Evolutionary conservation across 1,140 invertebrate genomes (phyloP), one percentile per base, ranked within the genome.

Genomic region (Drosophila gunungcola): DNA sequence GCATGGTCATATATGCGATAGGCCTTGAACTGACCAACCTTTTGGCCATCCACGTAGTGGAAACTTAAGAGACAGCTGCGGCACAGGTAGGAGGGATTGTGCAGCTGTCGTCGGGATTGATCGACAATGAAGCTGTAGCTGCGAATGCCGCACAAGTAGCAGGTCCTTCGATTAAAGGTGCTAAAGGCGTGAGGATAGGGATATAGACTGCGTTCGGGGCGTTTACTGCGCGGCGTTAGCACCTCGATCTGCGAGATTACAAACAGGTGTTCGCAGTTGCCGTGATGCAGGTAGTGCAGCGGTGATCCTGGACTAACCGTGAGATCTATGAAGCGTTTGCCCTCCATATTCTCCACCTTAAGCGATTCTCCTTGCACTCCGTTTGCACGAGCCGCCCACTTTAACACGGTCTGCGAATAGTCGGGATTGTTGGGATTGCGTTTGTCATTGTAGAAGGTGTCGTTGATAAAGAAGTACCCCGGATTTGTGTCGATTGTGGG

Each of bases 231-330:
- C 1, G 11, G 81, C 54, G 92, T 89, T 25, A 95, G 48, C 0
- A 96, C 91, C 54, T 95, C 95, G 9, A 93, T 93, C 91, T 97
- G 96, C 9, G 94, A 95, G 76, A 98, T 96, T 1, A 95, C 93
- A 80, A 98, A 94, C 1, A 98, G 83, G 92, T 98, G 97, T 92
- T 98, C 97, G 93, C 97, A 98, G 79, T 95, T 94, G n/a, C 97
- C 97, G 92, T 97, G 96, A 93, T 98, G 97, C 34, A 96, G 93
- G 93, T 97, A 98, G 4, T 97, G 94, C 73, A 94, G 92, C 1
- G 97, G 96, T 84, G 95, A 95, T 1, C 97, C 97, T 52, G 97
- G 93, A 57, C 93, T 93, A 2, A 97, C 73, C 1, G 86, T 91
- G 0, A 97, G 92, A 67, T 96, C 94, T 46, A 95, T 92, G 46